Conservation (phyloP, 2,888 invertebrate species). For the Chrysolina americana region DNA sequence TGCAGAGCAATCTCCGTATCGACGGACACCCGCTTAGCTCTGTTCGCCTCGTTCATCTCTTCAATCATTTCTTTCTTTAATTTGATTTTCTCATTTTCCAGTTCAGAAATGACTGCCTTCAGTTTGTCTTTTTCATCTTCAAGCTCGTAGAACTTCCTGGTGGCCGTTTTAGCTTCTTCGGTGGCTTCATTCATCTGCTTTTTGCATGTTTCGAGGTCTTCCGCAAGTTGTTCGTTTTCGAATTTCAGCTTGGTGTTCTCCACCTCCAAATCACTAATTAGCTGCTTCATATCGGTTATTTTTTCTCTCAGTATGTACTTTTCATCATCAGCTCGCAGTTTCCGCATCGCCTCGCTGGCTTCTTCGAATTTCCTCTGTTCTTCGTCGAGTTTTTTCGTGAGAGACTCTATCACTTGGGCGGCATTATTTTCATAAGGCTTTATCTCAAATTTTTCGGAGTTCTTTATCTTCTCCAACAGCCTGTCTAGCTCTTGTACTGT, state of each 20-base stretch:
- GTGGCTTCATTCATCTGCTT: conserved; percentile 47
- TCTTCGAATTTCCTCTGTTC: conserved; percentile 52
- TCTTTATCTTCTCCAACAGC: conserved; percentile 51
- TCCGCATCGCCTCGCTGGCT: conserved; percentile 51
- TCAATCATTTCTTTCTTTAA: conserved; percentile 58
- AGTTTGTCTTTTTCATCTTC: conserved; percentile 54
- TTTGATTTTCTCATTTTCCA: conserved; percentile 54
- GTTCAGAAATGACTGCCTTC: conserved; percentile 50
- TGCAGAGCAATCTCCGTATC: conserved; percentile 56
- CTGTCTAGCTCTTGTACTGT: conserved; percentile 52
- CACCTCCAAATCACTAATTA: conserved; percentile 55
- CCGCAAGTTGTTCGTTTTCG: conserved; percentile 51
- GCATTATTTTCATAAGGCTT: conserved; percentile 47
- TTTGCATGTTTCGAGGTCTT: conserved; percentile 52
- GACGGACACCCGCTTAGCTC: conserved; percentile 55
- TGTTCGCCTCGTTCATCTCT: conserved; percentile 57
- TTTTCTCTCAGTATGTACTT: conserved; percentile 54
- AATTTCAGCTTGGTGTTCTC: conserved; percentile 56
- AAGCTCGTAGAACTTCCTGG: conserved; percentile 46
- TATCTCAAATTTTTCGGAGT: conserved; percentile 52
- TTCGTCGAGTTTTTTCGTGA: conserved; percentile 53
- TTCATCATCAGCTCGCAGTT: conserved; percentile 55
- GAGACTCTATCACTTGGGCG: conserved; percentile 42
- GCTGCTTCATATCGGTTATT: conserved; percentile 54
- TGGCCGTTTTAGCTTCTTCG: conserved; percentile 47